These are phyloP conservation scores for Bombus ignitus DNA, from an alignment of 1,140 invertebrate species.

Conservation along the genomic window DNA sequence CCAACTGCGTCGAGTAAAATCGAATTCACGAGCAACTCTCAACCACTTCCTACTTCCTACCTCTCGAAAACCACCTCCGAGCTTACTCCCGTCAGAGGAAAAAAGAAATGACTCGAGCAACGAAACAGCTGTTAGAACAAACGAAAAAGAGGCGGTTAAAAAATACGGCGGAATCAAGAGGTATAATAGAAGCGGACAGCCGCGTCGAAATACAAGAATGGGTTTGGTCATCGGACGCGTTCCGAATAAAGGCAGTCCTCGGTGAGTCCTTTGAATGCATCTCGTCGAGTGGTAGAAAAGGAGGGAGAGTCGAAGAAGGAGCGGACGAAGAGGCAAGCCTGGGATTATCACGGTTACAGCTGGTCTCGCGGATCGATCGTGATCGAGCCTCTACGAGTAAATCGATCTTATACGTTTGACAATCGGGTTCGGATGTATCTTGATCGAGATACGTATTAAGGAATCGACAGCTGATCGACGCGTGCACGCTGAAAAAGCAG, in stretches of 20 bases:
- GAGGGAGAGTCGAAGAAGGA: neutral
- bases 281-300: constrained; percentile 17
- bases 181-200: constrained; percentile 19
- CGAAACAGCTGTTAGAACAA: constrained; percentile 33
- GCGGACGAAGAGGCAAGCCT: constrained; percentile 31
- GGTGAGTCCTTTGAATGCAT: constrained; percentile 27
- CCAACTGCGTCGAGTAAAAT: no score
- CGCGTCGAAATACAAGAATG: constrained; percentile 5
- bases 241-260: constrained; percentile 39
- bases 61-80: no score
- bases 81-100: no score
- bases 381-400: constrained; percentile 3
- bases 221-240: constrained; percentile 48
- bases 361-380: constrained; percentile 40
- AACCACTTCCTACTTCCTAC: neutral
- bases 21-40: no score
- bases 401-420: neutral
- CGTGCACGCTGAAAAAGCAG: neutral
- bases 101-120: no score
- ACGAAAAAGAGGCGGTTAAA: neutral
- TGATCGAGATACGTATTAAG: constrained; percentile 33
- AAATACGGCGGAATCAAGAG: constrained; percentile 6
- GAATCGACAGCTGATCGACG: constrained; percentile 39
- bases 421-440: constrained; percentile 26
- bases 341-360: constrained; percentile 39